Percentiles rank a stretch among this genome's conserved stretches.
Conservation (phyloP, 2,797 vertebrate species). For the Antennarius maculatus region DNA sequence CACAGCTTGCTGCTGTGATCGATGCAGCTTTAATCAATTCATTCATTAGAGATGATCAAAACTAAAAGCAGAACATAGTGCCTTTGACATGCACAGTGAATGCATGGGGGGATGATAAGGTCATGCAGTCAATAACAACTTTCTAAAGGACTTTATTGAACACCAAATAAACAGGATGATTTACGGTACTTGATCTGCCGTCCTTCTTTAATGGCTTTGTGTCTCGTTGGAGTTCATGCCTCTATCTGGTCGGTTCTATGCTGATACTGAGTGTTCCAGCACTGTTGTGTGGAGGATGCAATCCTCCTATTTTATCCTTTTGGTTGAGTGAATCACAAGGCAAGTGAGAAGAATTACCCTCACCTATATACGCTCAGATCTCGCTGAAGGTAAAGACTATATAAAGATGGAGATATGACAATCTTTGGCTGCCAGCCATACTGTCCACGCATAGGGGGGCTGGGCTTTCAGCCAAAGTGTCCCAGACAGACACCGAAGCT, state of each 20-base stretch:
- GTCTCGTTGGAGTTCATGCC: neutral
- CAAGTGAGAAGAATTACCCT: conserved; percentile 9
- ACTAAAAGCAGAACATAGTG: too few relatives aligned
- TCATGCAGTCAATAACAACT: neutral
- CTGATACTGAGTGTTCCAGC: too few relatives aligned
- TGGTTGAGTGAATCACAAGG: neutral
- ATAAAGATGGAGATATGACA: conserved; percentile 1
- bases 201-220: neutral
- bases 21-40: too few relatives aligned
- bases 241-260: too few relatives aligned
- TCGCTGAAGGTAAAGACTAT: neutral
- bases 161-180: neutral
- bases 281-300: too few relatives aligned
- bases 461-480: conserved; percentile 43
- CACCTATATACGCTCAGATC: neutral
- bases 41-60: too few relatives aligned
- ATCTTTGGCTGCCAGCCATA: conserved; percentile 32
- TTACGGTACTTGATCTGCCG: neutral
- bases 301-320: neutral
- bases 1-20: too few relatives aligned
- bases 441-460: conserved; percentile 9
- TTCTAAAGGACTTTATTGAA: conserved; percentile 9
- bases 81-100: too few relatives aligned
- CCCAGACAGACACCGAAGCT: conserved; percentile 31
- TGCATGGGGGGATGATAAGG: neutral